Evolutionary conservation across 2,888 invertebrate species (phyloP), one percentile per base, ranked within the genome.

Genomic region (Cantharis nigra): DNA sequence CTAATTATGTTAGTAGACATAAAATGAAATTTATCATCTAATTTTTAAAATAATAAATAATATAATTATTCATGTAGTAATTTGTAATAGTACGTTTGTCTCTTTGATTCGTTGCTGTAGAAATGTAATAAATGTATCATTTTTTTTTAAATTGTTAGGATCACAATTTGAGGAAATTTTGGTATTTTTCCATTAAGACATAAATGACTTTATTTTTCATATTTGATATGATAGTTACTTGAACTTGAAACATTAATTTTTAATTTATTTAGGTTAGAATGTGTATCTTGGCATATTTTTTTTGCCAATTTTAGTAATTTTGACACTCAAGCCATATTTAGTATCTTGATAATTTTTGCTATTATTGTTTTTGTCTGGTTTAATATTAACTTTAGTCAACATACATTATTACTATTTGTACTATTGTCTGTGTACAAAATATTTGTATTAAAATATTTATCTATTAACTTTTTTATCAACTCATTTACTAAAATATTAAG

Each of bases 1-100:
- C 78, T 84, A 84, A 81, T 71, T 70, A 64, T 64, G 4, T 20
- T 64, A 3, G 18, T 11, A 23, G 23, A 13, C 18, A 16, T 64
- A 4, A 64, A 65, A 20, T 23, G 0, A 18, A 14, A 16, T 5
- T 13, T 67, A 23, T 23, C 65, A 67, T 23, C 26, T 16, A 23
- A 67, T 23, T 49, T 49, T 49, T 49, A 7, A 49, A 49, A 49
- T 49, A 49, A 49, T 49, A n/a, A n/a, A 49, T 49, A 33, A 33
- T 33, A 33, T 33, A 33, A 49, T 49, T 16, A 16, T 16, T n/a
- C 1, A 49, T 49, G 49, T 49, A 49, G 49, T 49, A 49, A 49
- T 49, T 49, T 49, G 49, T 49, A 49, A 7, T 49, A 49, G 49
- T 49, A 49, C 49, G 49, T 49, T 49, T 49, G 49, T 49, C 49